These are phyloP conservation scores for Craseonycteris thonglongyai DNA, from an alignment of 2,113 vertebrate genomes.

Conservation along the genomic window DNA sequence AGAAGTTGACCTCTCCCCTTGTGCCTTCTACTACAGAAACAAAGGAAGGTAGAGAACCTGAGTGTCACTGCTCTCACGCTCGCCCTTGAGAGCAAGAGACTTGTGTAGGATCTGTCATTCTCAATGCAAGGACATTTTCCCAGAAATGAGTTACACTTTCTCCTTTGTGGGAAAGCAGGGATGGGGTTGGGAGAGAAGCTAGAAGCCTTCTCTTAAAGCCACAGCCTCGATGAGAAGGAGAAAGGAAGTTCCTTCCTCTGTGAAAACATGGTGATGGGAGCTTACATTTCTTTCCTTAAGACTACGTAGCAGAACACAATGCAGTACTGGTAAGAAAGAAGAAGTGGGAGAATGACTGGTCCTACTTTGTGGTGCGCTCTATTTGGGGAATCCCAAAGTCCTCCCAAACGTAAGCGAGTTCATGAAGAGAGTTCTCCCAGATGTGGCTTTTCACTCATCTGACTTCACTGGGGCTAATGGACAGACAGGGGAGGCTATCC, in stretches of 20 bases:
- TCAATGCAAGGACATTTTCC: not conserved
- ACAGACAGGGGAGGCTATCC: not conserved
- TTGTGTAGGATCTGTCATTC: not conserved
- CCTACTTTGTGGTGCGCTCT: not conserved
- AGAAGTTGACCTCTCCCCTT: not conserved
- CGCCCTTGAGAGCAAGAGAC: not conserved
- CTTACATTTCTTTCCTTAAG: not conserved
- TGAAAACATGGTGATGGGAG: not conserved
- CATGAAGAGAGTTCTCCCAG: not conserved
- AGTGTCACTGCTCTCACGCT: not conserved
- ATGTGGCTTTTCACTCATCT: too few species aligned
- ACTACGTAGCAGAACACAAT: not conserved
- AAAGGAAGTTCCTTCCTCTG: not conserved
- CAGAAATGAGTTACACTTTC: not conserved
- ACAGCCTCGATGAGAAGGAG: not conserved
- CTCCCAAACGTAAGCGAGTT: not conserved
- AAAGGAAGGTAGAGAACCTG: not conserved
- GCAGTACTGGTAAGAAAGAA: not conserved
- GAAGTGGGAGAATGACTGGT: too few species aligned
- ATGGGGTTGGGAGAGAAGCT: not conserved
- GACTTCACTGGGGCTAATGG: not conserved
- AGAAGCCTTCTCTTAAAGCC: not conserved
- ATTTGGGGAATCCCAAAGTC: not conserved
- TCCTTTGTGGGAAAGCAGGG: not conserved
- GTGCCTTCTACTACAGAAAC: not conserved